These are phyloP conservation scores for Lepidotrigona ventralis DNA, from an alignment of 1,140 invertebrate genomes.

Conservation along the genomic window DNA sequence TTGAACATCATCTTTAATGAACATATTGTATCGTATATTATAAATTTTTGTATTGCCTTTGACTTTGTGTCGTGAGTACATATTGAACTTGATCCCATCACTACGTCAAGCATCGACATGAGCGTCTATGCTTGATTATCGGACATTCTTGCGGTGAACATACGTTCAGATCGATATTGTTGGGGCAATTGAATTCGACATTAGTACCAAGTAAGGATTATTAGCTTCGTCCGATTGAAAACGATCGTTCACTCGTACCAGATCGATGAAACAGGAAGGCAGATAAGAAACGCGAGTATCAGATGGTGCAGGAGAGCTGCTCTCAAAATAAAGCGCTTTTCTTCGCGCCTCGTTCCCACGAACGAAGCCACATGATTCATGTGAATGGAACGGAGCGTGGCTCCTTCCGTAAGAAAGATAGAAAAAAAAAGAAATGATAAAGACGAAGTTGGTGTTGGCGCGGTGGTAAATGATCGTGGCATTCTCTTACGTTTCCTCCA, in stretches of 20 bases:
- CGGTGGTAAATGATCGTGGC: not conserved
- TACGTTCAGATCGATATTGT: constrained; percentile 5
- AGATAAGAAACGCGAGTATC: not conserved
- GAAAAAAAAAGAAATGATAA: constrained; percentile 16
- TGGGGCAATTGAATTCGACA: not conserved
- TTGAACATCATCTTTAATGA: no score
- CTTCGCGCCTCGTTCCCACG: constrained; percentile 36
- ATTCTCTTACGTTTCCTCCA: not conserved
- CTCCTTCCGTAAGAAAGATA: not conserved
- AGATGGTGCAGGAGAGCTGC: constrained; percentile 1
- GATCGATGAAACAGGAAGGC: not conserved
- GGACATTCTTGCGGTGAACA: not conserved
- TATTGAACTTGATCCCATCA: no score
- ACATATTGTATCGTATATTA: no score
- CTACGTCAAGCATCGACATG: not conserved
- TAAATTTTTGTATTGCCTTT: no score
- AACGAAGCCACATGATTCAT: constrained; percentile 37
- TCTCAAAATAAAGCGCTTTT: constrained; percentile 23
- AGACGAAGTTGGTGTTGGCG: not conserved
- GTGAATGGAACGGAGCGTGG: not conserved
- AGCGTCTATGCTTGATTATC: not conserved
- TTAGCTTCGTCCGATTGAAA: not conserved
- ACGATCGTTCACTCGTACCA: not conserved
- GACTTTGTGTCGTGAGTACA: no score
- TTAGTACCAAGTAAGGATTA: not conserved